Evolutionary conservation across 1,140 invertebrate genomes (phyloP), one percentile per base, ranked within the genome.

Genomic region (Sinonovacula constricta): DNA sequence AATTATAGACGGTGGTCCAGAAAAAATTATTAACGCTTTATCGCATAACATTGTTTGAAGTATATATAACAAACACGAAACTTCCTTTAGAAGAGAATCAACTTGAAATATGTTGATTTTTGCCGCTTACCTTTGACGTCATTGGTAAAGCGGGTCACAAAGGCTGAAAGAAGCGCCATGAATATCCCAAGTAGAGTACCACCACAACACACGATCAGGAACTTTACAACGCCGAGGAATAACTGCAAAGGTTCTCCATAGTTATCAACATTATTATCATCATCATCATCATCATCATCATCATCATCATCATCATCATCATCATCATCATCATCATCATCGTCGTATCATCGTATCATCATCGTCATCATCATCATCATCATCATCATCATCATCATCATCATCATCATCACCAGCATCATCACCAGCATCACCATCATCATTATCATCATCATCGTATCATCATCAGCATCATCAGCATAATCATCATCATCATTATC

Each of bases 131-230:
- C 89, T 87, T 88, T 94, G 39, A 99, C 97, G 92, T 98, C 94
- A 87, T 97, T 93, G 0, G 98, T 99, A 88, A 95, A 99, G 77
- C 96, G 93, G 0, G 98, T 99, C 12, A 99, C 95, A 74, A 99
- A 94, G 60, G 97, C 96, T 0, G 97, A 98, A 0, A 96, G 93
- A 83, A 98, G 95, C 53, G 98, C 98, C 95, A 97, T 98, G 77
- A 98, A 92, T 26, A 99, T 93, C 15, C 98, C 98, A 84, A 99
- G 97, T 71, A 95, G 92, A 10, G 97, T 95, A 34, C 98, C 98
- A 45, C 98, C 98, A n/a, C 99, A 91, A 3, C 96, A 97, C 31
- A 99, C 97, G 3, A 98, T 95, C 54, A 99, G 93, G 91, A 99
- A 99, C 36, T 89, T 87, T 0, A 95, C 94, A 31, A 98, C 92